Percentiles rank a stretch among this genome's conserved stretches.
These are phyloP conservation scores for Crenichthys baileyi DNA, from an alignment of 2,797 vertebrate species.

Conservation along the genomic window DNA sequence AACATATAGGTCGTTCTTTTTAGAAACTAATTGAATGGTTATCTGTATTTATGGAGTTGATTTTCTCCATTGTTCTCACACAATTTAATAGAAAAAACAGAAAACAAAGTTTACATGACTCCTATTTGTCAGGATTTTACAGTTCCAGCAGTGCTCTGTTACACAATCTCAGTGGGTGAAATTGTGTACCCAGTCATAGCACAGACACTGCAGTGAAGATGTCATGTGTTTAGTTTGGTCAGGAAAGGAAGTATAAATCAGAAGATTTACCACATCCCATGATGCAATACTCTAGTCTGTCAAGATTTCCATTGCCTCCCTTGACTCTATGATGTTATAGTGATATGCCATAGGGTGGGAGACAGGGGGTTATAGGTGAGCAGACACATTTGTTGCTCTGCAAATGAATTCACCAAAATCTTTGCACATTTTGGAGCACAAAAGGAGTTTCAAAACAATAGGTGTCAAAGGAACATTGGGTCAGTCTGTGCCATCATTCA, in stretches of 20 bases:
- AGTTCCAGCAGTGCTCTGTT: slow-evolving; percentile 3
- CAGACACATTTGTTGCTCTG: not conserved
- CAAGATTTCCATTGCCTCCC: slow-evolving; percentile 8
- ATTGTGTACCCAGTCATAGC: slow-evolving; percentile 48
- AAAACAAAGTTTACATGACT: not conserved
- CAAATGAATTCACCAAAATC: slow-evolving; percentile 12
- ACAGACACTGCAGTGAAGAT: slow-evolving; percentile 46
- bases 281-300: slow-evolving; percentile 33
- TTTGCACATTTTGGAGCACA: slow-evolving; percentile 9
- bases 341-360: slow-evolving; percentile 17
- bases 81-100: not conserved
- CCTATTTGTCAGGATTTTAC: not conserved
- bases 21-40: not conserved
- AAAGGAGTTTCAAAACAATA: slow-evolving; percentile 7
- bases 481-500: not conserved
- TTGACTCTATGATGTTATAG: slow-evolving; percentile 44
- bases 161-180: slow-evolving; percentile 1
- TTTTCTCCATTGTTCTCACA: too few species aligned
- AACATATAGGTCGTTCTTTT: not conserved
- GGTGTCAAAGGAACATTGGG: not conserved
- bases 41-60: not conserved
- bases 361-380: slow-evolving; percentile 7
- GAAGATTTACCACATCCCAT: slow-evolving; percentile 43
- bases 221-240: slow-evolving; percentile 58
- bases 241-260: slow-evolving; percentile 12